Evolutionary conservation across 2,797 vertebrate genomes (phyloP).

Genomic region (Acestrorhynchus altus): DNA sequence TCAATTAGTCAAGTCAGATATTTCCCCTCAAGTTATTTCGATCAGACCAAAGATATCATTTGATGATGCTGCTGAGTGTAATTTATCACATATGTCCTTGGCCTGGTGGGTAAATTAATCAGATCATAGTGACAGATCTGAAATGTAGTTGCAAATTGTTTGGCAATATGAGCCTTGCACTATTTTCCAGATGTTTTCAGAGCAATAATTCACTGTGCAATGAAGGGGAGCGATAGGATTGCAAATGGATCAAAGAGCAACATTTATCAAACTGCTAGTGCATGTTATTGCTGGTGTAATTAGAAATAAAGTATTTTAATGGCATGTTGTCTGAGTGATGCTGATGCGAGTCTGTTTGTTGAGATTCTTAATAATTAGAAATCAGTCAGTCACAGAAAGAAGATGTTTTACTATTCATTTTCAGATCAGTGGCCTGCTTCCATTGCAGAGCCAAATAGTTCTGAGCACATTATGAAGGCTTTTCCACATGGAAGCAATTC

Average conservation of each 20-base stretch:
- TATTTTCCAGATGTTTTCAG: neutral
- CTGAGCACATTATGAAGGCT: too few relatives aligned
- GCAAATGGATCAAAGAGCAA: conserved; percentile 30
- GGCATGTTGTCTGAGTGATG: conserved; percentile 11
- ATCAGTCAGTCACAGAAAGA: neutral
- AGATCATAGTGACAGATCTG: conserved; percentile 24
- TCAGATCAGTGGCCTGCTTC: too few relatives aligned
- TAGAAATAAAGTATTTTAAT: conserved; percentile 31
- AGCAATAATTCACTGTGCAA: conserved; percentile 32
- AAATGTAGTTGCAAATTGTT: neutral
- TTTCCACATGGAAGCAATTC: too few relatives aligned
- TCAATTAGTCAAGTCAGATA: conserved; percentile 26
- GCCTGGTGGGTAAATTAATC: conserved; percentile 45
- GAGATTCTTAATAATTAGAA: neutral
- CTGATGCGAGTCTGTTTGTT: conserved; percentile 3
- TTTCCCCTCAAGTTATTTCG: conserved; percentile 15
- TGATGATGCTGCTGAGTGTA: conserved; percentile 30
- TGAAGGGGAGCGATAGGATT: conserved; percentile 37
- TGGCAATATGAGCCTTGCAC: neutral
- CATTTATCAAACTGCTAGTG: conserved; percentile 45
- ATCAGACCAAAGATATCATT: conserved; percentile 36
- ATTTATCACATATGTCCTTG: conserved; percentile 35
- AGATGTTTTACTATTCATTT: too few relatives aligned
- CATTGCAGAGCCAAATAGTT: too few relatives aligned
- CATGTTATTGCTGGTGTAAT: conserved; percentile 42